Base-by-base conservation (phyloP, 2,113 vertebrate species). In the Sisor rabdophorus region DNA sequence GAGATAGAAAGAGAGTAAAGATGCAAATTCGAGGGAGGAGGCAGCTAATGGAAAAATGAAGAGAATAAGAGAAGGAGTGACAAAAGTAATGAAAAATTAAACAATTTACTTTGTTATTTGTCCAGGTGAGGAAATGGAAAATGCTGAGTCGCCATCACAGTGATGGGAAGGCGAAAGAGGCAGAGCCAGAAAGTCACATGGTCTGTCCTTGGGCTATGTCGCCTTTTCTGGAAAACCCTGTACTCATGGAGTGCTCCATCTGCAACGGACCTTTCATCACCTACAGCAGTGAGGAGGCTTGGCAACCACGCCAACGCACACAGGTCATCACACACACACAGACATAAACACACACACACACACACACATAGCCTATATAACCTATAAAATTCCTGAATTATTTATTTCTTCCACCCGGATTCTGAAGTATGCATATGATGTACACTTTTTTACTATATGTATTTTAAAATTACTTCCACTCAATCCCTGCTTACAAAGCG, bases 251-350 rank as follows among this genome's bases (percentile, higher is more conserved):
- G 85, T 93, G 92, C 85, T 91, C 89, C 76, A 77, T 91, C 81
- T 93, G 91, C 87, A 92, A 88, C 1, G 91, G 89, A 2, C 91
- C 91, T 36, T 90, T 89, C 81, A 85, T 92, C 84, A 90, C 88
- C 87, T 92, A 92, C 20, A 40, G 84, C 78, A 78, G 87, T 72
- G 89, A 93, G 73, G 92, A 93, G 8, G 86, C 85, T 55, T 93
- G 92, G 92, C 89, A 92, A 81, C 91, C 91, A 64, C 89, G 91
- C 0, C 91, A 92, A 59, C 89, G 92, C 77, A 89, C 92, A 69
- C 91, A 93, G 88, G 92, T 85, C 73, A 65, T 63, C 48, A 58
- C 60, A 47, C 32, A 69, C 54, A 79, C 26, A 78, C 24, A 76
- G 73, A 73, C 55, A 56, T 15, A 71, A 48, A 64, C 47, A 71